Evolutionary conservation across 2,888 invertebrate genomes (phyloP), one percentile per base, ranked within the genome.

Genomic region (Leptopilina syphax): DNA sequence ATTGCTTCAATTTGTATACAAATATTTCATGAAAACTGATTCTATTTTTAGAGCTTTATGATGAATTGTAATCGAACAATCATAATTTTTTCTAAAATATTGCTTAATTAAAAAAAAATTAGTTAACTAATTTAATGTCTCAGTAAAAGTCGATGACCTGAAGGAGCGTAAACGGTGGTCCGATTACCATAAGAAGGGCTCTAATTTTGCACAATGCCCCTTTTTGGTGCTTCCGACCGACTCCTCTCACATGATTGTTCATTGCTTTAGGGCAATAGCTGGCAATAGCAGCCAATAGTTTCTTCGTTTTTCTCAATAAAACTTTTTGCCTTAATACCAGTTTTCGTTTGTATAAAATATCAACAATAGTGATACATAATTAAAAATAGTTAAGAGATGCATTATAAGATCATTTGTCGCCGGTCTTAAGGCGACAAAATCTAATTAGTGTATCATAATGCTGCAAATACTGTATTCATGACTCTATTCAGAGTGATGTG

Each of bases 171-270:
- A 87, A 88, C 87, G 86, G 88, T 88, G 89, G 88, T 88, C 88
- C 88, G 89, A 90, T 90, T 90, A 90, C 89, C 90, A 90, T 90
- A 90, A 90, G 90, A 90, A 90, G 90, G 89, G 88, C 89, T 90
- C 89, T 90, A 90, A 90, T 90, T 90, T 88, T 84, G 87, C 86
- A 88, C 90, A 90, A 90, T 89, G 87, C 88, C 86, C 82, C 83
- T 82, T 86, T 81, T 73, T 54, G 57, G 34, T 57, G 73, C 73
- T 57, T 73, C 73, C 54, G 73, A 57, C 73, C 73, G 34, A 73
- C 73, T 73, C 57, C 73, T 34, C 73, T 34, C 73, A 57, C 57
- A 73, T 73, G 57, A 57, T 73, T 34, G 34, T 73, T 73, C 57
- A 34, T 73, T 54, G 34, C 73, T 73, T 57, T 8, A 57, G 73